phyloP scores from a whole-genome alignment of 2,797 vertebrate genomes.

The Erithacus rubecula region DNA sequence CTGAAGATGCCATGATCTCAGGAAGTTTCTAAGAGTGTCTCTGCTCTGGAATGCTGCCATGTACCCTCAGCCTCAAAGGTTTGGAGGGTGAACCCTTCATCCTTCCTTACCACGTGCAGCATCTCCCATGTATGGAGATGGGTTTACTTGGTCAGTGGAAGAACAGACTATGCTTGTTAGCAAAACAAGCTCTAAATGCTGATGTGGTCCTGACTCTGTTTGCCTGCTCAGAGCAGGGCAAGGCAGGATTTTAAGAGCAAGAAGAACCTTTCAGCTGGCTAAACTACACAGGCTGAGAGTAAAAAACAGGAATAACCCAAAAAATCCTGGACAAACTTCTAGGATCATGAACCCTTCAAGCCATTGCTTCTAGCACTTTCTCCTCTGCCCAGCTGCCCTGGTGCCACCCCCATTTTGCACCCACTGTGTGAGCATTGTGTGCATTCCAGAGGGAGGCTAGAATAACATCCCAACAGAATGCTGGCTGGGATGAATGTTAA shows the following conservation, averaged over 20 bases:
- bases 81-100: neutral
- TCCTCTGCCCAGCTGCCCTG: neutral
- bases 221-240: neutral
- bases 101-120: neutral
- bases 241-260: neutral
- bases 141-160: neutral
- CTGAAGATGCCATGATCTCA: neutral
- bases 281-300: neutral
- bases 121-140: rapidly evolving
- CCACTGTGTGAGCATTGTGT: rapidly evolving
- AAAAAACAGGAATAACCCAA: neutral
- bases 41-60: neutral
- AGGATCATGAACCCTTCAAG: neutral
- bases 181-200: neutral
- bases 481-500: neutral
- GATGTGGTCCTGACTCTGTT: neutral
- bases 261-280: neutral
- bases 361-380: neutral
- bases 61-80: neutral
- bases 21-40: neutral
- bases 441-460: neutral
- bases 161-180: neutral
- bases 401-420: neutral
- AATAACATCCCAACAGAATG: neutral
- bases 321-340: neutral